Evolutionary conservation across 2,797 vertebrate species (phyloP).

Genomic region (Microctenopoma steveboyesi): DNA sequence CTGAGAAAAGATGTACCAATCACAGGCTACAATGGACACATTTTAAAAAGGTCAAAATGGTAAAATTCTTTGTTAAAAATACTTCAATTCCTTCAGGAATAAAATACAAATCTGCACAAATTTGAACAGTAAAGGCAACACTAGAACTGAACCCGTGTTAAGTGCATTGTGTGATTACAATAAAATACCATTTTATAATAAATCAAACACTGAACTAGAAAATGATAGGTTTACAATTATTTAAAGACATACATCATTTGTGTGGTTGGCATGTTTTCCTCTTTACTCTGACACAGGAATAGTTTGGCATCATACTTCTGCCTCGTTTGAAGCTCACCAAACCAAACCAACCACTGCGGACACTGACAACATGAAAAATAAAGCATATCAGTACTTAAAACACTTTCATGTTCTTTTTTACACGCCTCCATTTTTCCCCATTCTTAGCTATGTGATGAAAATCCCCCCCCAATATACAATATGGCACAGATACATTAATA

Average conservation of each 20-base stretch:
- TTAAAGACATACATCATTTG: slow-evolving; percentile 27
- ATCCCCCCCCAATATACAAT: slow-evolving; percentile 59
- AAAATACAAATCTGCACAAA: slow-evolving; percentile 25
- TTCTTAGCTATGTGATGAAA: slow-evolving; percentile 42
- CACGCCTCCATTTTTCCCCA: slow-evolving; percentile 58
- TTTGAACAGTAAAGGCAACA: slow-evolving; percentile 42
- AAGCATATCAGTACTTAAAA: slow-evolving; percentile 76
- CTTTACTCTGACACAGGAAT: slow-evolving; percentile 27
- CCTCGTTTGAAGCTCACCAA: slow-evolving; percentile 31
- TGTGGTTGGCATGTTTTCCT: slow-evolving; percentile 22
- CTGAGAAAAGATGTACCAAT: slow-evolving; percentile 73
- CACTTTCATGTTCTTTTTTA: slow-evolving; percentile 74
- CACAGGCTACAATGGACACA: slow-evolving; percentile 49
- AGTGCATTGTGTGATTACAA: slow-evolving; percentile 73
- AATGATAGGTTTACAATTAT: slow-evolving; percentile 25
- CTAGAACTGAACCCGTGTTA: slow-evolving; percentile 62
- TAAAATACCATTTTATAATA: slow-evolving; percentile 55
- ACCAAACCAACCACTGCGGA: slow-evolving; percentile 32
- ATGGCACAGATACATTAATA: slow-evolving; percentile 80
- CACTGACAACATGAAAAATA: slow-evolving; percentile 55
- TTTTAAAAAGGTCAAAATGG: slow-evolving; percentile 45
- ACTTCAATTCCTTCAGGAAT: slow-evolving; percentile 43
- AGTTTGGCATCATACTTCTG: slow-evolving; percentile 14
- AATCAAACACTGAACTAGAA: slow-evolving; percentile 50
- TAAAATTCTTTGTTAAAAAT: slow-evolving; percentile 49